phyloP scores from a whole-genome alignment of 2,888 invertebrate genomes.

The Orchestes rusci region DNA sequence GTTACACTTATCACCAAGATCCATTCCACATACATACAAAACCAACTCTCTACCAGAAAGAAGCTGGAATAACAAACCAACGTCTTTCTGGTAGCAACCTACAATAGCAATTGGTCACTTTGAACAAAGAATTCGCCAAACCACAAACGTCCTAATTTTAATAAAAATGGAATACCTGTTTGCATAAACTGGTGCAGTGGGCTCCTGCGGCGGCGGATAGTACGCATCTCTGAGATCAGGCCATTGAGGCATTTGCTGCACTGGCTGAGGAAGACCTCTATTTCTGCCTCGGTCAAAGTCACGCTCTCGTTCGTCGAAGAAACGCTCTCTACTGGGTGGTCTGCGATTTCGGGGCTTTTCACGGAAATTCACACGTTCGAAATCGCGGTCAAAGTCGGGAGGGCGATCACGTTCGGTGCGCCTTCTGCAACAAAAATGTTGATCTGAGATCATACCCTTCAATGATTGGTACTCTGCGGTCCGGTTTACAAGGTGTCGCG shows the following conservation, averaged over 20 bases:
- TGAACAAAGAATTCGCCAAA: too few relatives aligned
- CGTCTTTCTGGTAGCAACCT: too few relatives aligned
- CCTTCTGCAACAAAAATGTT: constrained; percentile 32
- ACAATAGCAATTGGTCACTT: too few relatives aligned
- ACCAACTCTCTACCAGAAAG: too few relatives aligned
- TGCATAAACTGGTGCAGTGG: constrained; percentile 17
- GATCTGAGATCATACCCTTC: too few relatives aligned
- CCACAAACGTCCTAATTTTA: constrained; percentile 6
- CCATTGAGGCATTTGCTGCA: constrained; percentile 23
- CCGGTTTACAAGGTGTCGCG: too few relatives aligned
- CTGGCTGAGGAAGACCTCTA: constrained; percentile 4
- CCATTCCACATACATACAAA: too few relatives aligned
- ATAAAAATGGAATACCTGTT: constrained; percentile 19
- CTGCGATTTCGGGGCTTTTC: constrained; percentile 20
- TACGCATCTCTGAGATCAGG: constrained; percentile 28
- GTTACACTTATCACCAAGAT: too few relatives aligned
- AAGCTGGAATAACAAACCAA: too few relatives aligned
- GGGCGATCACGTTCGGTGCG: constrained; percentile 33
- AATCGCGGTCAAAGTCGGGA: constrained; percentile 33
- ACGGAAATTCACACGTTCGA: constrained; percentile 30
- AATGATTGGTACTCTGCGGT: too few relatives aligned
- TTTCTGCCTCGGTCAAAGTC: constrained; percentile 18
- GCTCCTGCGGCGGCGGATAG: constrained; percentile 31
- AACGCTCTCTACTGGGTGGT: constrained; percentile 22
- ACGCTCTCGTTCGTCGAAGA: constrained; percentile 25